Percentiles rank a stretch among this genome's conserved stretches.
Conservation (phyloP, 2,888 invertebrate genomes). For the Pyrgus malvae region DNA sequence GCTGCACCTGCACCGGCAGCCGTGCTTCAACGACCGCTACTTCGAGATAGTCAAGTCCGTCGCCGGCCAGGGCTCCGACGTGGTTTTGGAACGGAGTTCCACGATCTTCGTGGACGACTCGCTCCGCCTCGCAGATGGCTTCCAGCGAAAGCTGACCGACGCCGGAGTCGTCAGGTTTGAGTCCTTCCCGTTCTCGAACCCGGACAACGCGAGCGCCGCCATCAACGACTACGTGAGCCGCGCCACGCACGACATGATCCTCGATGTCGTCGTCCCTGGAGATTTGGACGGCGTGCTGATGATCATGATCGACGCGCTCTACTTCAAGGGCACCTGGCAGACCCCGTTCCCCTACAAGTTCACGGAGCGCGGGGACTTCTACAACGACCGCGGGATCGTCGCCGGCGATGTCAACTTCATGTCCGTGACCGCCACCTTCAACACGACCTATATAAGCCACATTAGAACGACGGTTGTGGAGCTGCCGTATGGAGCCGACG, state of each 20-base stretch:
- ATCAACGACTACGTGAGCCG: slow-evolving; percentile 58
- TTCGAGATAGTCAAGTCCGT: slow-evolving; percentile 48
- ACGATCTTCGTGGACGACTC: slow-evolving; percentile 52
- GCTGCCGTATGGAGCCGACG: slow-evolving; percentile 54
- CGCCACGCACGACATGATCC: slow-evolving; percentile 56
- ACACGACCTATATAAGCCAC: slow-evolving; percentile 39
- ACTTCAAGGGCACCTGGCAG: slow-evolving; percentile 65
- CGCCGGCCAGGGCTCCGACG: slow-evolving; percentile 33
- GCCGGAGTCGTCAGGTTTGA: slow-evolving; percentile 48
- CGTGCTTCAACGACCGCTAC: slow-evolving; percentile 60
- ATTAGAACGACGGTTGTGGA: slow-evolving; percentile 57
- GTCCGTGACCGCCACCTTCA: slow-evolving; percentile 46
- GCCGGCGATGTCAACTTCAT: slow-evolving; percentile 63
- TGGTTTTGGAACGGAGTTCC: slow-evolving; percentile 53
- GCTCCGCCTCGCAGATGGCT: slow-evolving; percentile 43
- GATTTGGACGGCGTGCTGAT: slow-evolving; percentile 51
- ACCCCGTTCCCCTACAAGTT: slow-evolving; percentile 47
- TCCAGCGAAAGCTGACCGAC: slow-evolving; percentile 39
- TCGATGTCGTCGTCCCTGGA: slow-evolving; percentile 53
- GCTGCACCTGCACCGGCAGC: slow-evolving; percentile 48
- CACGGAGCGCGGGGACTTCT: slow-evolving; percentile 55
- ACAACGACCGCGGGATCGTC: slow-evolving; percentile 47
- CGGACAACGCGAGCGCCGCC: slow-evolving; percentile 41
- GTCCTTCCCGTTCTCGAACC: slow-evolving; percentile 47
- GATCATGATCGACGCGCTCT: slow-evolving; percentile 60